Evolutionary conservation across 2,888 invertebrate genomes (phyloP), one percentile per base, ranked within the genome.

Genomic region (Aelia acuminata): DNA sequence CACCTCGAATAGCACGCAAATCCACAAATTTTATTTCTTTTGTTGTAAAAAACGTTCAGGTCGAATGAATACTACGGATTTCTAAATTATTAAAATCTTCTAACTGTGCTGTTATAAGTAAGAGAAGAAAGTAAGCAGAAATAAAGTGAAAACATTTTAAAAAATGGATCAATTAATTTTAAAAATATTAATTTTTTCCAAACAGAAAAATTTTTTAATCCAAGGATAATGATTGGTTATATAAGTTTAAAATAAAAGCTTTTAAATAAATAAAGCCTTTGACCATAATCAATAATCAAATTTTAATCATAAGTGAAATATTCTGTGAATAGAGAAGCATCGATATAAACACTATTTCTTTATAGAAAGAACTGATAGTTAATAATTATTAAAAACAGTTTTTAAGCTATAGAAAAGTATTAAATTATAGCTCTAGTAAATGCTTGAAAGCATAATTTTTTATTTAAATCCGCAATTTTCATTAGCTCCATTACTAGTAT

Each of bases 1-100:
- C 70, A 87, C 87, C 87, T 87, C 87, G 63, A 70, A 87, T 43
- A 87, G 75, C 87, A 85, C 85, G 85, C 85, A 85, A 85, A 85
- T 85, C 85, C 85, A 50, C 15, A 85, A 85, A 43, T 85, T 85
- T 85, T 85, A 85, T 53, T 85, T 85, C 35, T 39, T 50, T 49
- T 31, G 43, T 13, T n/a, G 35, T 39, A 39, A 49, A 85, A 43
- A 47, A n/a, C 11, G 39, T 0, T 75, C 43, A 39, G 39, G 22
- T 80, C 80, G 39, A 80, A 80, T 80, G 80, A 80, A 80, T 47
- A 80, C 43, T 80, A 47, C 80, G 80, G 80, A 80, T 80, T 70
- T 57, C 20, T 70, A 70, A 70, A 70, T 35, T 70, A 70, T 35
- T 7, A 35, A 13, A 35, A 26, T 35, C 31, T 35, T 70, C 63